These are phyloP conservation scores for Hephaestus fuliginosus DNA, from an alignment of 2,797 vertebrate genomes.

Conservation along the genomic window DNA sequence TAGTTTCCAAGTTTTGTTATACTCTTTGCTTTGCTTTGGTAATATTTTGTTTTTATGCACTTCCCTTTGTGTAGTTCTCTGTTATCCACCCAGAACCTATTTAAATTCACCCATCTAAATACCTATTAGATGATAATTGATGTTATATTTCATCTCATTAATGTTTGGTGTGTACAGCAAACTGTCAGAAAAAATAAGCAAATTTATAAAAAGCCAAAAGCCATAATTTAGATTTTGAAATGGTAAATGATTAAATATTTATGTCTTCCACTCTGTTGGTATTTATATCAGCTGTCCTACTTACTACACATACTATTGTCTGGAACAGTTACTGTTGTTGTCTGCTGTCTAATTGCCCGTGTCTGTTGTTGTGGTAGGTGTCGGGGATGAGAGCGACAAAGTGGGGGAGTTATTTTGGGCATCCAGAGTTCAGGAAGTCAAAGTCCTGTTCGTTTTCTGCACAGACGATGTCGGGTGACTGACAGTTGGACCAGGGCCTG, in stretches of 20 bases:
- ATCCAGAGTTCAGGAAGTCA: neutral
- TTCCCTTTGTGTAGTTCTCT: neutral
- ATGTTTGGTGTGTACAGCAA: neutral
- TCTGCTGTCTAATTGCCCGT: neutral
- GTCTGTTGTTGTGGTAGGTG: neutral
- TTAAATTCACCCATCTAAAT: neutral
- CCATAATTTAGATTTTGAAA: neutral
- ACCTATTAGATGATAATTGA: no score
- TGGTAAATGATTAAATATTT: neutral
- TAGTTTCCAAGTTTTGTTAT: neutral
- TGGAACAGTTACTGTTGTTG: neutral
- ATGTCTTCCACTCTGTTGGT: neutral
- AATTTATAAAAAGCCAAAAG: neutral
- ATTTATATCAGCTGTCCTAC: no score
- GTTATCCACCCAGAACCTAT: neutral
- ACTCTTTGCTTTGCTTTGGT: neutral
- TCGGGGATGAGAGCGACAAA: neutral
- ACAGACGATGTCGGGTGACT: neutral
- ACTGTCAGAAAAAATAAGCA: neutral
- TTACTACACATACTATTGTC: neutral
- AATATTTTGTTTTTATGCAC: neutral
- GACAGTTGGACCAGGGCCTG: neutral
- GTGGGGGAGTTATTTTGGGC: neutral
- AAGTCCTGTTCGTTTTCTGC: neutral
- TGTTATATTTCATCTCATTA: neutral